Conservation (phyloP, 2,113 vertebrate genomes). For the Heterocephalus glaber region DNA sequence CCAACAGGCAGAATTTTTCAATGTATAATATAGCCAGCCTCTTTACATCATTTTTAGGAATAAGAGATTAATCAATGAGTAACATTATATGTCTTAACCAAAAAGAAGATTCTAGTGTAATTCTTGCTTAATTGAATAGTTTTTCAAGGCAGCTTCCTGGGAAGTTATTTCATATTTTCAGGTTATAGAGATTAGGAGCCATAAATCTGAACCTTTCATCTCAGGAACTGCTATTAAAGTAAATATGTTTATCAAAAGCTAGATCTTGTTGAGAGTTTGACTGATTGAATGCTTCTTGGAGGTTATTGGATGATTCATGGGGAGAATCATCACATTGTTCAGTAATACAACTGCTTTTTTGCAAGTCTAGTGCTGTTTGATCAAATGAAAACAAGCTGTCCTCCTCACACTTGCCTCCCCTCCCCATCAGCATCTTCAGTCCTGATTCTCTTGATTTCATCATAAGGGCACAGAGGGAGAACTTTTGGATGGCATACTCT, state of each 20-base stretch:
- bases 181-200: background rate
- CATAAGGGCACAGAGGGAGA: background rate
- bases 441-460: conserved; percentile 24
- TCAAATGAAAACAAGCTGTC: background rate
- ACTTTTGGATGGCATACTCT: background rate
- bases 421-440: background rate
- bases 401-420: background rate
- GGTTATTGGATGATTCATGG: background rate
- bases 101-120: background rate
- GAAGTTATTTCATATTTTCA: conserved; percentile 49
- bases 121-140: background rate
- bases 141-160: background rate
- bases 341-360: conserved; percentile 11
- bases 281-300: conserved; percentile 14
- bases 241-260: conserved; percentile 19
- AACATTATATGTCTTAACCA: background rate
- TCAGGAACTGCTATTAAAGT: conserved; percentile 36
- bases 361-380: background rate
- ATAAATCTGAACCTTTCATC: conserved; percentile 8
- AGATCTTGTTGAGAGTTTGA: background rate
- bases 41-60: conserved; percentile 14
- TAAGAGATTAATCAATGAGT: conserved; percentile 23
- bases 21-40: background rate
- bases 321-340: background rate
- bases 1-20: background rate